phyloP scores from a whole-genome alignment of 2,888 invertebrate genomes.

The Dynastes tityus region DNA sequence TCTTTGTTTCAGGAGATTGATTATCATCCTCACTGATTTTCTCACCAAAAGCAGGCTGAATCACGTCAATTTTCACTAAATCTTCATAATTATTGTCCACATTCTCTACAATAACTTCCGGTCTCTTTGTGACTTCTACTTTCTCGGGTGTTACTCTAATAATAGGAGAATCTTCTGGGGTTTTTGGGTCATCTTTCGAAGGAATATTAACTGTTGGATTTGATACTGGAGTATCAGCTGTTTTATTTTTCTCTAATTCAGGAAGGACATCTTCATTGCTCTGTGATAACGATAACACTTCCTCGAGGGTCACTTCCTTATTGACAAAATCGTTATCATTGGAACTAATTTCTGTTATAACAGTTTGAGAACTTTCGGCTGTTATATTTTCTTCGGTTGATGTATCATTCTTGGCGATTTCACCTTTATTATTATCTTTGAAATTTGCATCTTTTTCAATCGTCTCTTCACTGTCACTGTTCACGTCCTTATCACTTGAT shows the following conservation, averaged over 20 bases:
- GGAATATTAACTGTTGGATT: too few relatives aligned
- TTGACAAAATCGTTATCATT: conserved; percentile 5
- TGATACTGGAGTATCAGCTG: background rate
- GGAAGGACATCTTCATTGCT: conserved; percentile 13
- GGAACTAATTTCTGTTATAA: conserved; percentile 5
- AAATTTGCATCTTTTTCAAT: conserved; percentile 62
- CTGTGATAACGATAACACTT: background rate
- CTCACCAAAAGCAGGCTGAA: background rate
- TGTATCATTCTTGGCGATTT: conserved; percentile 51
- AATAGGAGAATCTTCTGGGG: background rate
- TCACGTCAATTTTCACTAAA: background rate
- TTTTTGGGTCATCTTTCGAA: too few relatives aligned
- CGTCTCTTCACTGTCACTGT: conserved; percentile 31
- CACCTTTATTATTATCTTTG: too few relatives aligned
- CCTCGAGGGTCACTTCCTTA: background rate
- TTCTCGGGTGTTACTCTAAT: background rate
- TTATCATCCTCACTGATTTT: background rate
- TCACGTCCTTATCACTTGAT: background rate
- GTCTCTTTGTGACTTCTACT: background rate
- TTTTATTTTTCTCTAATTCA: conserved; percentile 22
- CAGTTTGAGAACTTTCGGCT: conserved; percentile 32
- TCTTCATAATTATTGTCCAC: background rate
- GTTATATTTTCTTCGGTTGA: conserved; percentile 31
- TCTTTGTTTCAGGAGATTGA: background rate
- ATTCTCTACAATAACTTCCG: background rate